Conservation (phyloP, 2,888 invertebrate genomes). For the Barypeithes pellucidus region DNA sequence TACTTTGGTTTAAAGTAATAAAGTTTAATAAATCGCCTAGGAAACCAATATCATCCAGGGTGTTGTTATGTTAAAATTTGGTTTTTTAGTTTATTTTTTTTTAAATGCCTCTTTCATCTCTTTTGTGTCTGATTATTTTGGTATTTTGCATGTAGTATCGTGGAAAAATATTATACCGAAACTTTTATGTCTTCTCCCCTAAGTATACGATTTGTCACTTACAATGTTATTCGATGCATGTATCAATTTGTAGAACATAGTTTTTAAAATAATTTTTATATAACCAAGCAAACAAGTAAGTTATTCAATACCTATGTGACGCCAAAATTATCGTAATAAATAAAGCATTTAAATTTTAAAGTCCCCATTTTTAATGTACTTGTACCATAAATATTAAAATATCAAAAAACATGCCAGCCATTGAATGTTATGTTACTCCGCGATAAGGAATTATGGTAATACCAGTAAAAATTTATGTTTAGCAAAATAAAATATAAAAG, state of each 20-base stretch:
- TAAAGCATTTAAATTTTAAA: conserved; percentile 34
- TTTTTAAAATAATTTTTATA: not conserved
- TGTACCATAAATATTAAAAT: conserved; percentile 39
- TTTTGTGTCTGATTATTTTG: too few species aligned
- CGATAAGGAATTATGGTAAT: conserved; percentile 40
- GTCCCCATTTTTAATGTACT: conserved; percentile 31
- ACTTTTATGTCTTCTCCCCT: too few species aligned
- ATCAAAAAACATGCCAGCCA: conserved; percentile 33
- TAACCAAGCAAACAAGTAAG: not conserved
- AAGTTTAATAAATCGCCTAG: too few species aligned
- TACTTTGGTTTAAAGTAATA: too few species aligned
- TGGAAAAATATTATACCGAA: too few species aligned
- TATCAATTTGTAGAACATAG: not conserved
- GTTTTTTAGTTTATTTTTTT: too few species aligned
- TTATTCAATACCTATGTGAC: conserved; percentile 10
- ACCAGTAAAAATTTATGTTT: conserved; percentile 28
- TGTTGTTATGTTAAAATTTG: too few species aligned
- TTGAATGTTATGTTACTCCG: conserved; percentile 29
- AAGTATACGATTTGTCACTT: too few species aligned
- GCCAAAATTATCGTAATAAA: conserved; percentile 14
- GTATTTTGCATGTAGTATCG: too few species aligned
- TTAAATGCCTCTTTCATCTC: too few species aligned
- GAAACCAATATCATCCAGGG: too few species aligned
- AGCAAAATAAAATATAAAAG: conserved; percentile 7
- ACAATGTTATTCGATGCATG: too few species aligned